Conservation (phyloP, 64 coral and sea anemone species). For the Stichodactyla helianthus region DNA sequence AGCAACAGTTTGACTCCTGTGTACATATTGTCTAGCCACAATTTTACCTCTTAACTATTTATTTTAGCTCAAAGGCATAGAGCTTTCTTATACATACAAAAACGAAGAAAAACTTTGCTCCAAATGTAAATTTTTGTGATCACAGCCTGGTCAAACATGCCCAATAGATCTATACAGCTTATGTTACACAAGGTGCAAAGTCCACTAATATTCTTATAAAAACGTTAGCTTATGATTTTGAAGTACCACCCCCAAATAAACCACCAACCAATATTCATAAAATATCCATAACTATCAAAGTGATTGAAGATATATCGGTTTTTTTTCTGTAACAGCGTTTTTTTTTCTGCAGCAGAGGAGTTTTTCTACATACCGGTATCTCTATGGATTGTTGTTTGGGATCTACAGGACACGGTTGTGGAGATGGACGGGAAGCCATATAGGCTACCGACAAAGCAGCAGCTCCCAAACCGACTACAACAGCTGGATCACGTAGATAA, state of each 20-base stretch:
- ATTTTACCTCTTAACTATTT: not conserved
- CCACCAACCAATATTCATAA: not conserved
- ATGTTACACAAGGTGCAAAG: not conserved
- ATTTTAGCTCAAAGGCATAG: not conserved
- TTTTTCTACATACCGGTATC: slow-evolving; percentile 53
- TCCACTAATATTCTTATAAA: not conserved
- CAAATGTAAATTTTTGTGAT: not conserved
- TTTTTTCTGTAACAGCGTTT: not conserved
- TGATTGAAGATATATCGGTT: not conserved
- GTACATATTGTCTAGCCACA: not conserved
- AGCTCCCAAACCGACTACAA: slow-evolving; percentile 61
- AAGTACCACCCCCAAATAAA: not conserved
- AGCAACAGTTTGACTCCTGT: not conserved
- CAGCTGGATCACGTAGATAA: slow-evolving; percentile 71
- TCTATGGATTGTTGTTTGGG: slow-evolving; percentile 74
- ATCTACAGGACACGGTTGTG: slow-evolving; percentile 69
- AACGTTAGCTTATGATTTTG: not conserved
- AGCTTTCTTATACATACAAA: not conserved
- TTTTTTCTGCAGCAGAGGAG: not conserved
- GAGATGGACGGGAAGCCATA: slow-evolving; percentile 53
- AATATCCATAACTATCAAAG: not conserved
- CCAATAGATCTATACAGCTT: not conserved
- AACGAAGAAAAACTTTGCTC: not conserved
- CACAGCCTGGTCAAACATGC: not conserved
- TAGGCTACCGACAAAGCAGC: slow-evolving; percentile 55